Conservation (phyloP, 2,113 vertebrate species). For the Isichthys henryi region DNA sequence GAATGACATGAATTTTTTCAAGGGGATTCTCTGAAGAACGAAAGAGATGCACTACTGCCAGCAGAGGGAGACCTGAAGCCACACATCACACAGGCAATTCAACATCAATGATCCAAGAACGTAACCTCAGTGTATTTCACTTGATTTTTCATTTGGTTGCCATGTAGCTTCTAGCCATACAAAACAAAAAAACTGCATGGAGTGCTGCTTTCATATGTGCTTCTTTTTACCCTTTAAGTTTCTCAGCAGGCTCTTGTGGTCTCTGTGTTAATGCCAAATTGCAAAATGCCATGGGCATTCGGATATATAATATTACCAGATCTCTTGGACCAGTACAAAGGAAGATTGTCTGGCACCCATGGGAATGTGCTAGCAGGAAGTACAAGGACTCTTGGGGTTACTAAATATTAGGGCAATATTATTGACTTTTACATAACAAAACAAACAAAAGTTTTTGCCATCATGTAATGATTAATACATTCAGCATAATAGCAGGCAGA, state of each 20-base stretch:
- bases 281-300: constrained; percentile 28
- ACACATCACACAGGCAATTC: neutral
- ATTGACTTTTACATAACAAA: neutral
- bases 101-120: neutral
- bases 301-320: constrained; percentile 39
- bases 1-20: neutral
- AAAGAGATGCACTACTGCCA: neutral
- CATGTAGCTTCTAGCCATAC: neutral
- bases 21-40: neutral
- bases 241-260: constrained; percentile 13
- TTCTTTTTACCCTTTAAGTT: neutral
- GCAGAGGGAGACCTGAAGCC: constrained; percentile 19
- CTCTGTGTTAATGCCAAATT: neutral
- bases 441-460: neutral
- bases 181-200: neutral
- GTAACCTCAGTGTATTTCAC: neutral
- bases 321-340: constrained; percentile 34
- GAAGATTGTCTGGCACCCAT: constrained; percentile 34
- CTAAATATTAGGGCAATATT: neutral
- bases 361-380: constrained; percentile 12
- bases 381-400: neutral
- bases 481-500: neutral
- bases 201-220: neutral
- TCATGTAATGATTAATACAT: neutral
- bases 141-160: neutral